Evolutionary conservation across 2,888 invertebrate species (phyloP), one percentile per base, ranked within the genome.

Genomic region (Caenorhabditis uteleia): DNA sequence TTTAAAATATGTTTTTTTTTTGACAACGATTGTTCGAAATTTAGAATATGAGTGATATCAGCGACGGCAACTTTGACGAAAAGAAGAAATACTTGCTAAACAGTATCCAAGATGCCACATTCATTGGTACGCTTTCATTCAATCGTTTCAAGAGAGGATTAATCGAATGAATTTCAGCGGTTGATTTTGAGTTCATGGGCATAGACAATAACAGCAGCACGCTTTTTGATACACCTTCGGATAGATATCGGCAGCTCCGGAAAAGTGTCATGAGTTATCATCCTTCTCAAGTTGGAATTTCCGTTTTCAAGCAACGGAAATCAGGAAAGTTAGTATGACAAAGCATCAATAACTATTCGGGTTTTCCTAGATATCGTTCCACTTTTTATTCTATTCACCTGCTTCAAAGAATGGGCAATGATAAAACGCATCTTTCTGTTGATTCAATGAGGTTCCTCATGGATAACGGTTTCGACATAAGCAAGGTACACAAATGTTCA

Each of bases 161-260:
- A 29, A 53, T 14, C 12, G 43, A 8, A 23, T 33, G 8, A 29
- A 44, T 18, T 61, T 55, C 20, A 18, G 51, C 62, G 1, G 33
- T 62, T 33, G 62, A 62, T 39, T 62, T 62, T 53, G 62, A 62
- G 23, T 62, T 61, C 33, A 34, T 61, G 12, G 61, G 61, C 1
- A 40, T 62, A 18, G 56, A 56, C 4, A 26, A 38, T 2, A 10
- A 47, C 3, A 31, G 47, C 2, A 47, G 46, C 14, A 46, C 55
- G 3, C 42, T 62, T 3, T 54, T 54, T 18, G 62, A 62, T 29
- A 45, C 51, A 0, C 39, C 53, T 1, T 43, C 47, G 21, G 6
- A 16, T 2, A 25, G 62, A 18, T 62, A 62, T 31, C 2, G 18
- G 10, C 29, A 44, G 16, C 42, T 51, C 7, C 51, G 57, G 5